Base-by-base conservation (phyloP, 2,797 vertebrate species). In the Sebastes hubbsi region DNA sequence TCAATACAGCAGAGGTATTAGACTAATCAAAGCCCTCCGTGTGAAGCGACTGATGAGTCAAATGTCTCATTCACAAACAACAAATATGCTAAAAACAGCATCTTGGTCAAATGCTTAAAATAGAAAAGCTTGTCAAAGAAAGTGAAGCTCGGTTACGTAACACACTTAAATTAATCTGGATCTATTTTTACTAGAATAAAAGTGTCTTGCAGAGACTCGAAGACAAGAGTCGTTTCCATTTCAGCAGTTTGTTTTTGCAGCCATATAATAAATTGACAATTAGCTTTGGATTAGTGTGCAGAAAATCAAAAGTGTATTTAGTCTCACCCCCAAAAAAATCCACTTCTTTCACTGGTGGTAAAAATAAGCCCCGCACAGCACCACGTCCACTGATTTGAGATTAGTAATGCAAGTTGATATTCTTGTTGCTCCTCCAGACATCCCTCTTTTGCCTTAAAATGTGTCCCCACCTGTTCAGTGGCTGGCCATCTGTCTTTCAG, bases 381-480 rank as follows among this genome's bases (percentile, higher is more conserved):
- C 11, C 30, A 42, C 30, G 25, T 85, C 32, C 58, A 60, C 75
- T 66, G 13, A 32, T 82, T 46, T 78, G 12, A 72, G 52, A 78
- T 83, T 46, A 71, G 73, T 32, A 12, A 24, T 56, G 84, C 75
- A 84, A 91, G 64, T 11, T 46, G 81, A 92, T 91, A 84, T 81
- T 63, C 61, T 78, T 86, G 75, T 77, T 71, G 62, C 46, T 74
- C 59, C 71, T 78, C 70, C 24, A 67, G 27, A 81, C 80, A 80
- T 90, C 65, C 80, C 36, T 72, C 68, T 67, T 88, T 86, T 74
- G 32, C 75, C 85, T 88, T 80, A 62, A 88, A 92, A 83, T 83
- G 77, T 75, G 78, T 86, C 80, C 55, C 79, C 94, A 94, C 93
- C 94, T 95, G 95, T 91, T 92, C 82, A 68, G 52, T 81, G 18